A percentile compares a stretch with the other conserved stretches of the same genome.
Conservation (phyloP, 1,140 invertebrate genomes). For the Diachasma alloeum region DNA sequence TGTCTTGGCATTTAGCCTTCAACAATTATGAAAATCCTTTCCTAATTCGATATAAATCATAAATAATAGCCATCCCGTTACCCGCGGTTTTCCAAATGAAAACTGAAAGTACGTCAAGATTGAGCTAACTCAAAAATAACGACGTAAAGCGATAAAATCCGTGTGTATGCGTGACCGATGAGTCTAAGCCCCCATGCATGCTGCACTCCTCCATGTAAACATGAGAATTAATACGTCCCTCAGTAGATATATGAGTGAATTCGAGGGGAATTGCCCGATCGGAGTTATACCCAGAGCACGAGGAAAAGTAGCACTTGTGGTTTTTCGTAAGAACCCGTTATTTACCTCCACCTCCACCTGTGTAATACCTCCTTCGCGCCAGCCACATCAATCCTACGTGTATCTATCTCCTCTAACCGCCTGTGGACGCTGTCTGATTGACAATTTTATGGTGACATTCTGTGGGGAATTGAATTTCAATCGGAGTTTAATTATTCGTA, state of each 20-base stretch:
- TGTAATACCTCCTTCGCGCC: background rate
- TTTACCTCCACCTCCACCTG: background rate
- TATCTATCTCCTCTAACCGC: background rate
- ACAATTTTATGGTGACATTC: too few species aligned
- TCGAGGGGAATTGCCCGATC: background rate
- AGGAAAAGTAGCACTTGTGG: constrained; percentile 34
- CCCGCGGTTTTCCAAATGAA: background rate
- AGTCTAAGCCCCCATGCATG: background rate
- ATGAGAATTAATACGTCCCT: constrained; percentile 9
- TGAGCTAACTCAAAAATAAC: background rate
- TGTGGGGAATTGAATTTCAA: too few species aligned
- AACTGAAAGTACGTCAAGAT: background rate
- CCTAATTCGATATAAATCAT: background rate
- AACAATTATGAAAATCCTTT: background rate
- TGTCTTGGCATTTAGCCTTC: too few species aligned
- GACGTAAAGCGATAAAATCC: background rate
- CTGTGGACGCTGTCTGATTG: too few species aligned
- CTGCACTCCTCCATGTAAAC: background rate
- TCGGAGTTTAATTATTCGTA: too few species aligned
- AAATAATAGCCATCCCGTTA: background rate
- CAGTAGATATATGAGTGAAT: background rate
- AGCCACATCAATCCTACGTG: background rate
- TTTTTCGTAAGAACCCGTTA: constrained; percentile 38
- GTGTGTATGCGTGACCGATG: background rate
- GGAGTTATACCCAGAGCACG: background rate